These are phyloP conservation scores for Sebastes iracundus DNA, from an alignment of 2,797 vertebrate species.

Conservation along the genomic window DNA sequence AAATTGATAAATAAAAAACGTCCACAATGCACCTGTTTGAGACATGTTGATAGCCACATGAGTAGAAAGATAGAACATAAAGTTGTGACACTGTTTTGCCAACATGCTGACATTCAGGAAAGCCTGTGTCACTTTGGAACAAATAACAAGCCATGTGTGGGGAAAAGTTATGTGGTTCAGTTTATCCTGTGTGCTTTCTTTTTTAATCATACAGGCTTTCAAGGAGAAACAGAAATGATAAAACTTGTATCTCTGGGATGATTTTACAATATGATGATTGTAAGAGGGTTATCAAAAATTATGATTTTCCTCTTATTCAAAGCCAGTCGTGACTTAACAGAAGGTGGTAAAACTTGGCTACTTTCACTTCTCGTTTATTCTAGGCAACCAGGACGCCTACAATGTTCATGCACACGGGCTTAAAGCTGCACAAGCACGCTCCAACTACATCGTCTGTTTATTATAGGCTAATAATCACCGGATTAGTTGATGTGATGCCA, in stretches of 20 bases:
- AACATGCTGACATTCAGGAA: not conserved
- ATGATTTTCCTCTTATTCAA: not conserved
- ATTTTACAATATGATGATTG: not conserved
- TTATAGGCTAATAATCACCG: not conserved
- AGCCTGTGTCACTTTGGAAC: not conserved
- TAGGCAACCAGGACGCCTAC: conserved; percentile 52
- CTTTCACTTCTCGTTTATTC: conserved; percentile 49
- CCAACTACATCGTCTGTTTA: not conserved
- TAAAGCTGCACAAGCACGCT: conserved; percentile 26
- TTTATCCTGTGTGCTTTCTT: not conserved
- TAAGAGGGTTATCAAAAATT: not conserved
- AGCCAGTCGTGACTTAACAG: conserved; percentile 58
- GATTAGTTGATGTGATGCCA: not conserved
- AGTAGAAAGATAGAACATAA: not conserved
- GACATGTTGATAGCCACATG: not conserved
- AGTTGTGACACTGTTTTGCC: not conserved
- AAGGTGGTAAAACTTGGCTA: conserved; percentile 48
- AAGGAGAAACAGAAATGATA: not conserved
- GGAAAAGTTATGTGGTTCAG: not conserved
- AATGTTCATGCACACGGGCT: conserved; percentile 22
- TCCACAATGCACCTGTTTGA: conserved; percentile 23
- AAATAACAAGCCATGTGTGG: not conserved
- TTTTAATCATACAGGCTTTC: not conserved
- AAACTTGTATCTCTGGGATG: not conserved
- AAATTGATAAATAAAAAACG: not conserved